These are phyloP conservation scores for Heterocephalus glaber DNA, from an alignment of 2,113 vertebrate genomes.

Conservation along the genomic window DNA sequence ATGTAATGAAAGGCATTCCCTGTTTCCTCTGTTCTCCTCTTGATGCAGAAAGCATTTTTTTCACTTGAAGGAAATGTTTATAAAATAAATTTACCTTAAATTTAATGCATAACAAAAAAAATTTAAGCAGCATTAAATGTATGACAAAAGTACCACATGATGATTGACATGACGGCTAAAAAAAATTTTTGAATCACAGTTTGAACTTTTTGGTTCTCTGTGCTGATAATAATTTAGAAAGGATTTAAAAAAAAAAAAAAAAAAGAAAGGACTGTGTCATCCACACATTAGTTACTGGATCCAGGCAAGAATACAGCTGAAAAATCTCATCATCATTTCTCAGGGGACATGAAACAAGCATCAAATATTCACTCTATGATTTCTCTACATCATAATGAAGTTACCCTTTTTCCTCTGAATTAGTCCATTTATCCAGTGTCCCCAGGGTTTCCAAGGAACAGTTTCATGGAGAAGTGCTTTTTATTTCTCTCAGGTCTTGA, in stretches of 20 bases:
- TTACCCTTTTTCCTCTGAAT: background rate
- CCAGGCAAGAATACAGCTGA: conserved; percentile 14
- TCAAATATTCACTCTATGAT: background rate
- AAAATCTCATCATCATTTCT: conserved; percentile 47
- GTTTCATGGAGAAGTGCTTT: conserved; percentile 27
- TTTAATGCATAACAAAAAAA: background rate
- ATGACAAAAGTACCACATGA: background rate
- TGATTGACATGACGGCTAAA: background rate
- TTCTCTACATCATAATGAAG: background rate
- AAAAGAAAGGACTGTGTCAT: too few species aligned
- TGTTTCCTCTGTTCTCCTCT: background rate
- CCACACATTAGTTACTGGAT: too few species aligned
- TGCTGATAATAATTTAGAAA: background rate
- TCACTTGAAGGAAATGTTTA: background rate
- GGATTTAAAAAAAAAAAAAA: too few species aligned
- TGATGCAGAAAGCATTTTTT: background rate
- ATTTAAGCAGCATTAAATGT: background rate
- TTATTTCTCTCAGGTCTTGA: conserved; percentile 45
- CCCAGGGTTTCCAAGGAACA: background rate
- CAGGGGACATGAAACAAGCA: background rate
- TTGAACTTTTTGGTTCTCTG: background rate
- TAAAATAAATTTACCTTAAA: conserved; percentile 21
- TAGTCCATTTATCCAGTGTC: background rate
- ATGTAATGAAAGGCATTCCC: background rate
- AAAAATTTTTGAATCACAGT: background rate